phyloP scores from a whole-genome alignment of 2,888 invertebrate genomes.

The Empis livida region DNA sequence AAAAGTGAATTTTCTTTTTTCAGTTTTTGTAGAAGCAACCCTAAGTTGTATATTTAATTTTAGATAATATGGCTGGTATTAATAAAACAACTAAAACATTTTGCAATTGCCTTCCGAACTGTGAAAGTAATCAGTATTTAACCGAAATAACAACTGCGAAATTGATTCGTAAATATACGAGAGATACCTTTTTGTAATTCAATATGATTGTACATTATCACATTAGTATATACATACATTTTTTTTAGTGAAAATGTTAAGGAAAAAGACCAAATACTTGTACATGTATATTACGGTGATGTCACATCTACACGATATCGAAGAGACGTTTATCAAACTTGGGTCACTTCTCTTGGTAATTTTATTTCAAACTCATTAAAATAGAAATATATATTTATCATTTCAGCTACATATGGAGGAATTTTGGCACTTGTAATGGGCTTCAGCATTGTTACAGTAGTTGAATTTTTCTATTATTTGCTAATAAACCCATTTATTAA shows the following conservation, averaged over 20 bases:
- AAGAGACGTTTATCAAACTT: conserved; percentile 46
- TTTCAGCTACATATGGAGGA: conserved; percentile 58
- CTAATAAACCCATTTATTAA: conserved; percentile 41
- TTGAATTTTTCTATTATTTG: conserved; percentile 52
- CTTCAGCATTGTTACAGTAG: conserved; percentile 53
- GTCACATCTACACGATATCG: conserved; percentile 47
- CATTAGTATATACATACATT: no score
- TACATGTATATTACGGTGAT: conserved; percentile 51
- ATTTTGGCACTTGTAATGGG: conserved; percentile 55
- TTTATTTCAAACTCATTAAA: background rate
- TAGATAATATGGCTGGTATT: background rate
- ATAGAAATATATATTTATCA: conserved; percentile 7
- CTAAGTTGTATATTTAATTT: no score
- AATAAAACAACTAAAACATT: background rate
- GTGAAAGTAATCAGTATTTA: conserved; percentile 47
- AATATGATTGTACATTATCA: no score
- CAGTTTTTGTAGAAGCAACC: no score
- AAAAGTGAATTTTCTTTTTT: conserved; percentile 17
- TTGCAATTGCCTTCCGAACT: conserved; percentile 49
- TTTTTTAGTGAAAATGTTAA: background rate
- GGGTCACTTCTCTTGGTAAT: conserved; percentile 49
- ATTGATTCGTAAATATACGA: conserved; percentile 36
- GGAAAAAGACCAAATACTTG: conserved; percentile 38
- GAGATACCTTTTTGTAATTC: conserved; percentile 20
- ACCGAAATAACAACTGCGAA: conserved; percentile 50